phyloP scores from a whole-genome alignment of 2,113 vertebrate species.

The Pseudorasbora parva region DNA sequence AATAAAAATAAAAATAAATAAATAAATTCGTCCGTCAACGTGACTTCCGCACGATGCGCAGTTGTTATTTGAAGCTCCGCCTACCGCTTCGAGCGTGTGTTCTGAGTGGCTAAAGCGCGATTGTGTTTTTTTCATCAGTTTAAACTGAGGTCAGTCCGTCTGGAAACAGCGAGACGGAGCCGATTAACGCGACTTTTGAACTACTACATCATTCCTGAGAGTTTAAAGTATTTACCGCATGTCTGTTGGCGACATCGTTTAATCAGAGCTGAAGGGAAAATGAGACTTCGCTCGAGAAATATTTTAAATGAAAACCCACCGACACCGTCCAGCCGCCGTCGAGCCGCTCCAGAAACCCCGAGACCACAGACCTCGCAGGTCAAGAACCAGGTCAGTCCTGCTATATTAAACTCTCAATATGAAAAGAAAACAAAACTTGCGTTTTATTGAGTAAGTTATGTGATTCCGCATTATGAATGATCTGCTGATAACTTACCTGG shows the following conservation, averaged over 20 bases:
- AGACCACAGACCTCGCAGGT: neutral
- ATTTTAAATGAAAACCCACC: constrained; percentile 27
- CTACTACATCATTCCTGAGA: too few species aligned
- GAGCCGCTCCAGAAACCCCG: neutral
- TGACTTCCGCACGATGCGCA: constrained; percentile 55
- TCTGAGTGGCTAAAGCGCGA: constrained; percentile 32
- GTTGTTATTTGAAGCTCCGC: constrained; percentile 53
- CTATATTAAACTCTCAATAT: neutral
- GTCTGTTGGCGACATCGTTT: neutral
- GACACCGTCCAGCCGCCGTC: constrained; percentile 31
- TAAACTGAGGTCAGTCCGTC: constrained; percentile 62
- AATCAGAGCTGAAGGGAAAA: constrained; percentile 7
- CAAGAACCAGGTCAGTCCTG: constrained; percentile 1
- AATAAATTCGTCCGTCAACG: constrained; percentile 25
- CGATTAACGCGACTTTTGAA: too few species aligned
- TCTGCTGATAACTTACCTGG: neutral
- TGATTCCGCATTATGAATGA: neutral
- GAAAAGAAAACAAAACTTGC: neutral
- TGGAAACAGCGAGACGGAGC: neutral
- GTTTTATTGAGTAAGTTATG: too few species aligned
- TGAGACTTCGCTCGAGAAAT: constrained; percentile 58
- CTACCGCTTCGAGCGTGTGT: constrained; percentile 33
- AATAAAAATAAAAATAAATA: too few species aligned
- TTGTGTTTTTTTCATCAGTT: constrained; percentile 61
- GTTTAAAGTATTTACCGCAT: neutral